phyloP scores from a whole-genome alignment of 2,113 vertebrate species.

The Urocynchramus pylzowi region DNA sequence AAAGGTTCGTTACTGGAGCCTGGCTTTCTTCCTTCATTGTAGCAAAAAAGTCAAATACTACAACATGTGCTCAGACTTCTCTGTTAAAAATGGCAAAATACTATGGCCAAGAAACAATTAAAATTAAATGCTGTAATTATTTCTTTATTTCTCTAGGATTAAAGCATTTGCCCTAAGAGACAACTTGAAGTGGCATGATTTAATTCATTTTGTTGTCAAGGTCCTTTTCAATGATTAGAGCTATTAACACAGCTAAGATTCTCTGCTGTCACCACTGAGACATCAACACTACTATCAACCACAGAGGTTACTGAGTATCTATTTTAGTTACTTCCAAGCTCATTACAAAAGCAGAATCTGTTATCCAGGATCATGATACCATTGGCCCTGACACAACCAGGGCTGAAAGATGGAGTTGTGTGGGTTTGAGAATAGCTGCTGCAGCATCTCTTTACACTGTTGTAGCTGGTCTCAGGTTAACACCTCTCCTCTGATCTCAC shows the following conservation, averaged over 20 bases:
- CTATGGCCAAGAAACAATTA: neutral
- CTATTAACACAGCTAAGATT: neutral
- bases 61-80: neutral
- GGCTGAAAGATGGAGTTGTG: neutral
- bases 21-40: neutral
- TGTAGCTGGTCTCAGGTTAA: constrained; percentile 36
- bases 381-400: neutral
- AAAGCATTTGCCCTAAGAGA: neutral
- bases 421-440: neutral
- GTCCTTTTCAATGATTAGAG: neutral
- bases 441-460: constrained; percentile 6
- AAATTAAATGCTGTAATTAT: neutral
- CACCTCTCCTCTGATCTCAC: constrained; percentile 52
- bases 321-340: neutral
- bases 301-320: neutral
- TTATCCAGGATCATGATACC: neutral
- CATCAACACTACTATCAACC: neutral
- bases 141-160: neutral
- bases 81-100: neutral
- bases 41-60: neutral
- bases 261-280: neutral
- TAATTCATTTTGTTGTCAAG: neutral
- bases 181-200: neutral
- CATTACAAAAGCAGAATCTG: constrained; percentile 2
- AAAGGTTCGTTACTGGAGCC: neutral